Evolutionary conservation across 2,113 vertebrate genomes (phyloP), one percentile per base, ranked within the genome.

Genomic region (Pogona vitticeps): DNA sequence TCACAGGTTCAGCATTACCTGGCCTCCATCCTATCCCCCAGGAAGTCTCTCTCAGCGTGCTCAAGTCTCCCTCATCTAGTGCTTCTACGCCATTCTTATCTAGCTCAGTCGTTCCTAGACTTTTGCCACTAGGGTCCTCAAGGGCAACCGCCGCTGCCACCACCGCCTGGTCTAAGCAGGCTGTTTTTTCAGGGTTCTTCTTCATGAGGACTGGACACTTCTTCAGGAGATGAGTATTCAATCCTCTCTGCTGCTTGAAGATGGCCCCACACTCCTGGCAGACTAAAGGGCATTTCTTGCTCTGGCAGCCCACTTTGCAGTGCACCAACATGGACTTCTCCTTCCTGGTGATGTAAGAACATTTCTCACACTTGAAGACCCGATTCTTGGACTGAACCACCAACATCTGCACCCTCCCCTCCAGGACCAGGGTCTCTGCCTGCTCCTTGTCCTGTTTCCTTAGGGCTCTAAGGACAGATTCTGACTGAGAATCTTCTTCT

Each of bases 371-470:
- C 73, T 86, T 96, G 91, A 97, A 97, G 65, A 97, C 90, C 8
- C 79, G 94, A 28, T 93, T 94, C 33, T 96, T 94, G 0, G 96
- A 97, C 84, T 97, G 98, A 40, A 98, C 96, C 90, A 98, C 97
- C 15, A 99, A 94, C 98, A 99, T 98, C 91, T 98, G 97, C 75
- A 99, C 98, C 21, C 97, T 96, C 9, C 98, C 99, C 87, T 99
- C 98, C 88, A 98, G 91, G 31, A 99, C 97, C 90, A 99, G 93
- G 0, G 97, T 96, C 67, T 98, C 97, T 0, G 98, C 98, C 90
- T 98, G 98, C 77, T 98, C 98, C 92, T 97, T 98, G 95, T 99
- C 98, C 58, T 97, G 98, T 86, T 95, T 97, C 90, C 97, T 97
- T 79, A 98, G 93, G 0, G 96, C 97, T 90, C 97, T 97, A 67